phyloP scores from a whole-genome alignment of 2,888 invertebrate genomes.

The Amiota mariae region DNA sequence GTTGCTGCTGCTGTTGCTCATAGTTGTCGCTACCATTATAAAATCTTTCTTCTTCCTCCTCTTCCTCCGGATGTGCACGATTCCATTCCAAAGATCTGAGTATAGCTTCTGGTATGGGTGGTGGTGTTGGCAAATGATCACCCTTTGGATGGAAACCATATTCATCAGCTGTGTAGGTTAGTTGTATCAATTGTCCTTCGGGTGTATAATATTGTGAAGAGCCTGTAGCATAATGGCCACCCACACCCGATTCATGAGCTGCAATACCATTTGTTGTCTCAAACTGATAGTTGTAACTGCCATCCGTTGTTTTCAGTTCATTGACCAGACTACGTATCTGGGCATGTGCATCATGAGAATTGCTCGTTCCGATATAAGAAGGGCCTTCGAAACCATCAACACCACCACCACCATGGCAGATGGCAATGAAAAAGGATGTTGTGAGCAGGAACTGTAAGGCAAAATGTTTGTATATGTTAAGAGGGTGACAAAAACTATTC shows the following conservation, averaged over 20 bases:
- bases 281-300: conserved; percentile 73
- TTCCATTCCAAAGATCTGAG: conserved; percentile 62
- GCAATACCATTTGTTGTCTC: conserved; percentile 78
- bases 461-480: background rate
- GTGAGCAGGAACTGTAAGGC: conserved; percentile 51
- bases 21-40: conserved; percentile 52
- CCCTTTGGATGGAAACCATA: conserved; percentile 76
- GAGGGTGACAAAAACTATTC: background rate
- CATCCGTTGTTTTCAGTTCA: conserved; percentile 66
- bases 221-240: conserved; percentile 76
- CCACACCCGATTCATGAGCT: conserved; percentile 75
- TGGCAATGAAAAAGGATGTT: conserved; percentile 38
- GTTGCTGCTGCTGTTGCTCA: conserved; percentile 35
- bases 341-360: conserved; percentile 62
- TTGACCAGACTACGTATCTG: conserved; percentile 71
- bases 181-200: conserved; percentile 73
- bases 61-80: conserved; percentile 64
- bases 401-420: conserved; percentile 31
- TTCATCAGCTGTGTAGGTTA: conserved; percentile 76
- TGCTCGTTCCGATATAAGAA: conserved; percentile 37
- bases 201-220: conserved; percentile 75
- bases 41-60: conserved; percentile 57
- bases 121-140: conserved; percentile 68
- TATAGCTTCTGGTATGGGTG: conserved; percentile 65
- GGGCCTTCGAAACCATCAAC: conserved; percentile 37